Percentiles rank a stretch among this genome's conserved stretches.
These are phyloP conservation scores for Mimachlamys varia DNA, from an alignment of 2,888 invertebrate species.

Conservation along the genomic window DNA sequence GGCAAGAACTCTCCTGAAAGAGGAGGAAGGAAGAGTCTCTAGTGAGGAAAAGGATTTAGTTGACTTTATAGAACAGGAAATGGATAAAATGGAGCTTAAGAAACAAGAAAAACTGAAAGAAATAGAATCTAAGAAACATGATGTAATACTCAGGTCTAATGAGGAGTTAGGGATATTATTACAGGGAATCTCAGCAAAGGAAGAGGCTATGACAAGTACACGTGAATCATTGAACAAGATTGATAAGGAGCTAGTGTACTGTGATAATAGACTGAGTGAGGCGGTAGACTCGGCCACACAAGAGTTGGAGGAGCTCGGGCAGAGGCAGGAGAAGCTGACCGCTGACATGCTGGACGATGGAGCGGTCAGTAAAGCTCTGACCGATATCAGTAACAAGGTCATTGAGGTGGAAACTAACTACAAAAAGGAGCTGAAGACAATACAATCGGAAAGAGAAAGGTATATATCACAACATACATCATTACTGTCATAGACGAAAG, in stretches of 20 bases:
- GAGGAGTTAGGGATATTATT: slow-evolving; percentile 25
- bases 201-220: slow-evolving; percentile 30
- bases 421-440: slow-evolving; percentile 60
- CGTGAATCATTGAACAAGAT: slow-evolving; percentile 37
- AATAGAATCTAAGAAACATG: slow-evolving; percentile 81
- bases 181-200: not conserved
- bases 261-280: slow-evolving; percentile 31
- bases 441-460: slow-evolving; percentile 70
- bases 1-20: slow-evolving; percentile 63
- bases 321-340: slow-evolving; percentile 32
- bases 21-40: slow-evolving; percentile 69
- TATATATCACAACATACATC: slow-evolving; percentile 45
- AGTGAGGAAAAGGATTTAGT: slow-evolving; percentile 66
- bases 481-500: not conserved
- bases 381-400: slow-evolving; percentile 64
- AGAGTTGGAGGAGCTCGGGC: not conserved
- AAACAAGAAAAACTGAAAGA: slow-evolving; percentile 77
- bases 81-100: slow-evolving; percentile 83
- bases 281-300: slow-evolving; percentile 36
- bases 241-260: slow-evolving; percentile 13
- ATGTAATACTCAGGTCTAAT: slow-evolving; percentile 79
- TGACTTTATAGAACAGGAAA: slow-evolving; percentile 70
- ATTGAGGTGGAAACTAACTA: slow-evolving; percentile 61
- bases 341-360: slow-evolving; percentile 38
- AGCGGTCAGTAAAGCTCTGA: slow-evolving; percentile 42